These are phyloP conservation scores for Cyprinodon brontotheroides DNA, from an alignment of 2,113 vertebrate genomes.

Conservation along the genomic window DNA sequence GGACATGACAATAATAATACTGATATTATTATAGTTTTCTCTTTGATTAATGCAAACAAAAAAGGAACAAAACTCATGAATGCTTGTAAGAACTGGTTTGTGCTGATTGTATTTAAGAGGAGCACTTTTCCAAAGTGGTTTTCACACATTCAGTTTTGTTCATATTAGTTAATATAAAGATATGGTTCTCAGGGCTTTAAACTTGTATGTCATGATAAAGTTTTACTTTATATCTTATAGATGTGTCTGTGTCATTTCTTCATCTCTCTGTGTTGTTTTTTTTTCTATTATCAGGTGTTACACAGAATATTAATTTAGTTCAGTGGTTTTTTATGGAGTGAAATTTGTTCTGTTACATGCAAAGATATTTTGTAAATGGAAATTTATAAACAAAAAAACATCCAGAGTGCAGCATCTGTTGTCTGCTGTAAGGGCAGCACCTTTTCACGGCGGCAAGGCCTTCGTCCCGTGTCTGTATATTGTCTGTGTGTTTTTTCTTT, in stretches of 20 bases:
- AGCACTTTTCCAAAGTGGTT: slow-evolving; percentile 82
- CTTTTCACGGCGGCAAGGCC: too few relatives aligned
- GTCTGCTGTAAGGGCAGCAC: too few relatives aligned
- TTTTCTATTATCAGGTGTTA: not conserved
- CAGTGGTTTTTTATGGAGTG: too few relatives aligned
- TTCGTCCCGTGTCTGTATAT: too few relatives aligned
- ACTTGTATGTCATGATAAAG: slow-evolving; percentile 84
- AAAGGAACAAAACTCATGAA: slow-evolving; percentile 75
- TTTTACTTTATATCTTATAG: slow-evolving; percentile 82
- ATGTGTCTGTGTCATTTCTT: slow-evolving; percentile 36
- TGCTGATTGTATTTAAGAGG: slow-evolving; percentile 84
- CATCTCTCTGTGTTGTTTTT: not conserved
- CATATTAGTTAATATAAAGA: slow-evolving; percentile 84
- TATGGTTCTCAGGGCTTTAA: slow-evolving; percentile 85
- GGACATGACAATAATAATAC: slow-evolving; percentile 79
- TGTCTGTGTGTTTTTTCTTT: too few relatives aligned
- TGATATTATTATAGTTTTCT: slow-evolving; percentile 80
- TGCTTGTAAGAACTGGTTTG: slow-evolving; percentile 82
- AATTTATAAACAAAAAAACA: too few relatives aligned
- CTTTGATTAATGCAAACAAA: slow-evolving; percentile 75
- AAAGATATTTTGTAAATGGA: too few relatives aligned
- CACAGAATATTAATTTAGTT: not conserved
- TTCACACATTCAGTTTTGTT: slow-evolving; percentile 82
- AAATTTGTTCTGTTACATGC: too few relatives aligned
- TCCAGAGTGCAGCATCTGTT: too few relatives aligned